Evolutionary conservation across 2,113 vertebrate genomes (phyloP), one percentile per base, ranked within the genome.

Genomic region (Cyprinodon brontotheroides): DNA sequence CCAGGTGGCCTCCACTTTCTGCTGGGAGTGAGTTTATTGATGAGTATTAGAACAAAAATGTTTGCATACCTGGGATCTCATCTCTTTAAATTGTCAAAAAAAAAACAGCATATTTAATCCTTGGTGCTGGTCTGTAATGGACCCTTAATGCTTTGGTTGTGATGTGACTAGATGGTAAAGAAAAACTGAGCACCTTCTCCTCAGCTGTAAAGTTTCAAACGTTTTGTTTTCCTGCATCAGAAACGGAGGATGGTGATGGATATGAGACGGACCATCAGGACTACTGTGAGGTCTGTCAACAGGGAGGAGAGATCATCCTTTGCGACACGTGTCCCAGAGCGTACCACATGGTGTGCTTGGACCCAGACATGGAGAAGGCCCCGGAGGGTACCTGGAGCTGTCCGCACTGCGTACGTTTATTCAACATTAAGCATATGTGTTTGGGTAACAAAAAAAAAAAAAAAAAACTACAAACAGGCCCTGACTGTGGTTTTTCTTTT

Each of bases 241-340:
- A 96, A 66, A 76, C 86, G 47, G 98, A 99, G 71, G 97, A 99
- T 0, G 95, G 95, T 1, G 98, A 99, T 89, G 98, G 98, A 73
- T 99, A 99, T 63, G 98, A 99, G 93, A 99, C 98, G 0, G 98
- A 99, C 93, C 98, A 99, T 92, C 98, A 99, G 94, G 98, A 99
- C 93, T 99, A 99, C 92, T 99, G 98, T 36, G 97, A 99, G 94
- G 98, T 99, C 64, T 99, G 98, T 91, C 98, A 99, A 93, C 98
- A 99, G 93, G 98, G 98, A 4, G 98, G 98, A 0, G 98, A 99
- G 94, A 99, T 99, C 89, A 99, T 99, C 90, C 93, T 99, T 72
- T 99, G 98, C 17, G 98, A 99, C 85, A 99, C 98, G 65, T 99
- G 98, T 74, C 98, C 98, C 75, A 92, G 98, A 79, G 98, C 98